These are phyloP conservation scores for Drosophila bunnanda DNA, from an alignment of 2,888 invertebrate species.

Conservation along the genomic window DNA sequence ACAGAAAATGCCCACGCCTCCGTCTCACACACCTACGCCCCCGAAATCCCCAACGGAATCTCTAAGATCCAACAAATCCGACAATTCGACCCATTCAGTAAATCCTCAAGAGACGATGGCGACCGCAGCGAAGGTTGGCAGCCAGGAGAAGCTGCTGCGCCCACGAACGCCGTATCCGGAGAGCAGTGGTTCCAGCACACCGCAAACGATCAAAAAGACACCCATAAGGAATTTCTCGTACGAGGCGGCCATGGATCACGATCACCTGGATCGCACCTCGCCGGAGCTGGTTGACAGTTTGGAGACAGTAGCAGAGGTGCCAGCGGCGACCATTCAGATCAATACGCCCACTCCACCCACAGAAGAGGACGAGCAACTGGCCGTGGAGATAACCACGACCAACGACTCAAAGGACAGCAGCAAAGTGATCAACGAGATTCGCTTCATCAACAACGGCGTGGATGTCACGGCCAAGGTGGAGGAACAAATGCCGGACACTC, in stretches of 20 bases:
- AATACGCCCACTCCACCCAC: constrained; percentile 73
- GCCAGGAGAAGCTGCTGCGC: constrained; percentile 70
- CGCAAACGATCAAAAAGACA: constrained; percentile 72
- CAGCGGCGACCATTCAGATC: constrained; percentile 56
- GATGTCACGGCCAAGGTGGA: constrained; percentile 83
- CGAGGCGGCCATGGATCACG: constrained; percentile 77
- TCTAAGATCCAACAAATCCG: constrained; percentile 62
- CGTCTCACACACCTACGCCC: constrained; percentile 49
- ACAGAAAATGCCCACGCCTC: constrained; percentile 59
- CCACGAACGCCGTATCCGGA: constrained; percentile 83
- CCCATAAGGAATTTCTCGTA: constrained; percentile 79
- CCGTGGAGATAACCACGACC: constrained; percentile 81
- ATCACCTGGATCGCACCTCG: constrained; percentile 75
- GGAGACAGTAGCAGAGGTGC: constrained; percentile 69
- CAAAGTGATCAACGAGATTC: constrained; percentile 82
- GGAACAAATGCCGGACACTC: constrained; percentile 66
- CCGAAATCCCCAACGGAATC: constrained; percentile 69
- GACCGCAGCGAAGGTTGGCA: constrained; percentile 16
- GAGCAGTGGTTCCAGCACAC: constrained; percentile 68
- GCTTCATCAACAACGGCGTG: constrained; percentile 84
- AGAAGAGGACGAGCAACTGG: constrained; percentile 83
- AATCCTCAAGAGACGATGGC: constrained; percentile 32
- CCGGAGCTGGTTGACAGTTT: constrained; percentile 78
- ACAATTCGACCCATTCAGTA: constrained; percentile 63
- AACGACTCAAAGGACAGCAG: constrained; percentile 79